Evolutionary conservation across 1,140 invertebrate species (phyloP).

Genomic region (Drosophila lacteicornis): DNA sequence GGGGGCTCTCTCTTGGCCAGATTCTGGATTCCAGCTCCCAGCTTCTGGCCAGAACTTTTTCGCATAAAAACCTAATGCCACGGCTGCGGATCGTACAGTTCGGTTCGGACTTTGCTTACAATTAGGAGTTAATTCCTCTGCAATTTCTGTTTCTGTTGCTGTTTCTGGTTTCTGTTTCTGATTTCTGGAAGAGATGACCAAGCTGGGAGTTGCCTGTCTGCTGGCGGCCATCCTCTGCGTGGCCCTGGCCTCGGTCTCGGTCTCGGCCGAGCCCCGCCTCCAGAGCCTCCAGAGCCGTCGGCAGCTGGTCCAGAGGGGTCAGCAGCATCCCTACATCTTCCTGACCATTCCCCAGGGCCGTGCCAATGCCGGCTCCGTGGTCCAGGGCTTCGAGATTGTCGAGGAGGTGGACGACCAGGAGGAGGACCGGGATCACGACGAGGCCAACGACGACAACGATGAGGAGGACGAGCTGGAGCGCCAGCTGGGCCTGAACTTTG

Average conservation of each 20-base stretch:
- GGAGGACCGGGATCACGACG: constrained; percentile 22
- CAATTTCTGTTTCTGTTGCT: constrained; percentile 12
- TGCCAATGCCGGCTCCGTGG: constrained; percentile 65
- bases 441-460: constrained; percentile 3
- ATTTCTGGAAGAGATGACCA: constrained; percentile 50
- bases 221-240: constrained; percentile 46
- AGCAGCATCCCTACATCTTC: constrained; percentile 70
- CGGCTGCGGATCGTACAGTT: constrained; percentile 68
- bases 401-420: constrained; percentile 45
- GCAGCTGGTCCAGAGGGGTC: constrained; percentile 23
- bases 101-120: constrained; percentile 75
- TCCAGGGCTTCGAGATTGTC: constrained; percentile 68
- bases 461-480: constrained; percentile 48
- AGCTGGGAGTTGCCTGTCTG: constrained; percentile 52
- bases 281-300: constrained; percentile 37
- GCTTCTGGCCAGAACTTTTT: constrained; percentile 62
- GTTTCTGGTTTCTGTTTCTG: too few species aligned
- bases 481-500: constrained; percentile 46
- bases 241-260: constrained; percentile 37
- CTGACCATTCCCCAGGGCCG: constrained; percentile 65
- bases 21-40: constrained; percentile 15
- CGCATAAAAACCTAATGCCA: constrained; percentile 77
- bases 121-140: constrained; percentile 58
- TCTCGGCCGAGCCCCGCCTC: constrained; percentile 54
- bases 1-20: constrained; percentile 28